Percentiles rank a stretch among this genome's conserved stretches.
Evolutionary conservation across 2,888 invertebrate genomes (phyloP).

Genomic region (Eupithecia pulchellata): DNA sequence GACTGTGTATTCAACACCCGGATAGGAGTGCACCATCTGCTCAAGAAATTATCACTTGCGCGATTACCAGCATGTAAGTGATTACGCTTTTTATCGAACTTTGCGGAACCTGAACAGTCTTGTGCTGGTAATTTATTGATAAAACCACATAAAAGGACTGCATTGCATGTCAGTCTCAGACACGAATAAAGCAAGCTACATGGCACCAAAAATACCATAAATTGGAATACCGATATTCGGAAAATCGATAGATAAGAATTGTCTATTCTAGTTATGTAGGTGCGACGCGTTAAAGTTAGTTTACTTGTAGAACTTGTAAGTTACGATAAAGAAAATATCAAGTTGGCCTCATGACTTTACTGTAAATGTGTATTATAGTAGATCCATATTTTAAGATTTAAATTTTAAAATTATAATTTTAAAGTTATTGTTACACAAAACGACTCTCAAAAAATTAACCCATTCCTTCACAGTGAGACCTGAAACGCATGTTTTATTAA

Average conservation of each 20-base stretch:
- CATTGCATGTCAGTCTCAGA: background rate
- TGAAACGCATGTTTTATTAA: slow-evolving; percentile 31
- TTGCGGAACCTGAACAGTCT: background rate
- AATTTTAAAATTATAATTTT: too few relatives aligned
- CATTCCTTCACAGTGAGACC: slow-evolving; percentile 8
- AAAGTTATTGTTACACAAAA: too few relatives aligned
- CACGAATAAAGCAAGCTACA: background rate
- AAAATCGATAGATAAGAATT: background rate
- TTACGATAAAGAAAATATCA: background rate
- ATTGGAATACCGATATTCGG: background rate
- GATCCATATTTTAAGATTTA: background rate
- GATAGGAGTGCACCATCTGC: slow-evolving; percentile 40
- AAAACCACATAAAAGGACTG: slow-evolving; percentile 4
- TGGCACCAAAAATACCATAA: background rate
- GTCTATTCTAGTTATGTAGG: background rate
- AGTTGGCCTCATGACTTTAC: background rate
- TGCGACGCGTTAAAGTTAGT: background rate
- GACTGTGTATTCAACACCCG: slow-evolving; percentile 43
- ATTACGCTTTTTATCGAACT: slow-evolving; percentile 20
- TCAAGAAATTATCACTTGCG: background rate
- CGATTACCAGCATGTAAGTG: slow-evolving; percentile 6
- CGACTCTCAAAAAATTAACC: slow-evolving; percentile 17
- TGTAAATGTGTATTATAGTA: background rate
- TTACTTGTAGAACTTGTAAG: background rate
- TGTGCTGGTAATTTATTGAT: background rate